Evolutionary conservation across 2,113 vertebrate genomes (phyloP).

Genomic region (Mastomys coucha): DNA sequence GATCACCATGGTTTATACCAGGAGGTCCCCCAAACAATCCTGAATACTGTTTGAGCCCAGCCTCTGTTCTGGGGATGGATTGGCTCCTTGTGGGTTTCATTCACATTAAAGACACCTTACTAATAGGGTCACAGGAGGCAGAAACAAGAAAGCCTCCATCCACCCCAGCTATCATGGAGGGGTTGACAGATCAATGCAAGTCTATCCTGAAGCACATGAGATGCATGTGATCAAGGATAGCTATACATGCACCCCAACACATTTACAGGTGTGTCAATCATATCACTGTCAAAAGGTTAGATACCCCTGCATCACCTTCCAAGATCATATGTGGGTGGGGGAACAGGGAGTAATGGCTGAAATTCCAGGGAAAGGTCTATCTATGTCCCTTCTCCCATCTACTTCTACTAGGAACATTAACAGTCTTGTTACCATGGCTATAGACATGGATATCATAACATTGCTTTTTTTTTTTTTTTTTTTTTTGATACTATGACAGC

Average conservation of each 20-base stretch:
- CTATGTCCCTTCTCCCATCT: not conserved
- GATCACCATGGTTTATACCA: not conserved
- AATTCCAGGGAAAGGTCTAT: not conserved
- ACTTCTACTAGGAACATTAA: not conserved
- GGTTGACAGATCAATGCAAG: not conserved
- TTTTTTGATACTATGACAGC: not conserved
- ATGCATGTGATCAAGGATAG: not conserved
- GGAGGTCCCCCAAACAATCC: not conserved
- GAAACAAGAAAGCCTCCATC: not conserved
- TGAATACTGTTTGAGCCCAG: not conserved
- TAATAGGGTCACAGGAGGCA: not conserved
- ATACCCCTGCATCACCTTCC: not conserved
- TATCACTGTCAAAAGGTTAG: not conserved
- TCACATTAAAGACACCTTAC: too few species aligned
- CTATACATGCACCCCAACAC: not conserved
- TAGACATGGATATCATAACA: not conserved
- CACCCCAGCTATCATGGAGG: too few species aligned
- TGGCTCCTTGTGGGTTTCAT: too few species aligned
- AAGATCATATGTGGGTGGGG: not conserved
- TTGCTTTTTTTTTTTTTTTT: not conserved
- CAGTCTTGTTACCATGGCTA: not conserved
- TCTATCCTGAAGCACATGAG: not conserved
- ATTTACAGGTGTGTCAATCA: not conserved
- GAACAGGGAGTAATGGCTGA: not conserved
- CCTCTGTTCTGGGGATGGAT: rapidly evolving